Evolutionary conservation across 2,888 invertebrate species (phyloP).

Genomic region (Thumatha senex): DNA sequence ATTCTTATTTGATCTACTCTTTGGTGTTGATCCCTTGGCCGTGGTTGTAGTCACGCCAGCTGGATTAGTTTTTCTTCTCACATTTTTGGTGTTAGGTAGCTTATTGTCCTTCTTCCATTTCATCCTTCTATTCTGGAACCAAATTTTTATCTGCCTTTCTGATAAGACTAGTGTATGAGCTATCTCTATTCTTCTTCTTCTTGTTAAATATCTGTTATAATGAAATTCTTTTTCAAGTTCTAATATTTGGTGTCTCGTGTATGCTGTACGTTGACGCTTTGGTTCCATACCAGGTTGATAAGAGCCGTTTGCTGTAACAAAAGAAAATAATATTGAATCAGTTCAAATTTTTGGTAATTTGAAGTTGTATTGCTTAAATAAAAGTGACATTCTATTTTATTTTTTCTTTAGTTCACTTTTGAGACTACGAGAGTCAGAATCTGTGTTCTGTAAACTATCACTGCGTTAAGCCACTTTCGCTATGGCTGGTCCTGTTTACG

Average conservation of each 20-base stretch:
- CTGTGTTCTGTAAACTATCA: too few species aligned
- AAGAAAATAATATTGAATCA: conserved; percentile 37
- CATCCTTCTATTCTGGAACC: conserved; percentile 94
- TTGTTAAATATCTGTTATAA: conserved; percentile 97
- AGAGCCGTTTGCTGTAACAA: conserved; percentile 91
- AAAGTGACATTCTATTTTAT: too few species aligned
- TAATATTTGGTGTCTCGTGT: conserved; percentile 98
- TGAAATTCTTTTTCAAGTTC: conserved; percentile 99
- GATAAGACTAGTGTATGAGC: conserved; percentile 97
- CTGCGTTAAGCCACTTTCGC: too few species aligned
- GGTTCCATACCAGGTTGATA: conserved; percentile 97
- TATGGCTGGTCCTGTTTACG: too few species aligned
- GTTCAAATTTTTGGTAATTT: too few species aligned
- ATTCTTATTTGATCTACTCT: conserved; percentile 86
- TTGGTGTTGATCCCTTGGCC: conserved; percentile 84
- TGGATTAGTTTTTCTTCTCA: conserved; percentile 89
- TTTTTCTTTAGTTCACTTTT: too few species aligned
- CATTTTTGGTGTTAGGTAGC: conserved; percentile 92
- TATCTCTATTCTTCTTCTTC: conserved; percentile 97
- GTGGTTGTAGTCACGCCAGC: conserved; percentile 86
- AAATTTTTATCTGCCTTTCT: conserved; percentile 94
- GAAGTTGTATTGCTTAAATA: too few species aligned
- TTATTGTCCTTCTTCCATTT: conserved; percentile 92
- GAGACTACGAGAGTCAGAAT: too few species aligned
- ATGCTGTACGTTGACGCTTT: conserved; percentile 97